Evolutionary conservation across 92 coral and sea anemone species (phyloP), one percentile per base, ranked within the genome.

Genomic region (Metridium senile): DNA sequence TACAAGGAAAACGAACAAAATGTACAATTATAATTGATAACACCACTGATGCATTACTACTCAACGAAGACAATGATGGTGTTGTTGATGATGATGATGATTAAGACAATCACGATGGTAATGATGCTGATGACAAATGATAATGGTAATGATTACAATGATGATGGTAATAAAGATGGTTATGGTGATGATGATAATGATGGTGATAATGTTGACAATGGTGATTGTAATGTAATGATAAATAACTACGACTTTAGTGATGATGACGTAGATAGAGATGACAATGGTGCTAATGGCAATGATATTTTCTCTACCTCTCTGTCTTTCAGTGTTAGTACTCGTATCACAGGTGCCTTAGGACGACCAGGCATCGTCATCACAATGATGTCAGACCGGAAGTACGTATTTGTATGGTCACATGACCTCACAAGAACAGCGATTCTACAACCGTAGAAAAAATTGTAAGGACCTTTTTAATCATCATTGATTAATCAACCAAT

Each of bases 321-420:
- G 43, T 91, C 91, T 49, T 77, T 82, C 11, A 91, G 77, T 0
- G 81, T 88, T 25, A 79, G 75, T 39, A 88, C 89, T 43, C 83
- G 83, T 59, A 91, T 53, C 16, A 82, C 74, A 0, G 93, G 97
- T n/a, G 97, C 77, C 65, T 89, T 87, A 29, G 97, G 97, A 34
- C 94, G 86, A 21, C 97, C 93, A 21, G 97, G 91, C 93, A 91
- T 91, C 17, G 93, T 85, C 58, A 85, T 78, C 30, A 68, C 10
- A 19, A 85, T 33, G 31, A 81, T 77, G 22, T 66, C 79, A 35
- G 97, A 91, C 66, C 90, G 64, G 11, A 62, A 18, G 11, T 26
- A 17, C 26, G 27, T 26, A 16, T 31, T 11, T 6, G 11, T 9
- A 59, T 11, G 3, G 34, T 35, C 78, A 73, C 68, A 54, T 73